Evolutionary conservation across 1,140 invertebrate genomes (phyloP), one percentile per base, ranked within the genome.

Genomic region (Mylabris phalerata): DNA sequence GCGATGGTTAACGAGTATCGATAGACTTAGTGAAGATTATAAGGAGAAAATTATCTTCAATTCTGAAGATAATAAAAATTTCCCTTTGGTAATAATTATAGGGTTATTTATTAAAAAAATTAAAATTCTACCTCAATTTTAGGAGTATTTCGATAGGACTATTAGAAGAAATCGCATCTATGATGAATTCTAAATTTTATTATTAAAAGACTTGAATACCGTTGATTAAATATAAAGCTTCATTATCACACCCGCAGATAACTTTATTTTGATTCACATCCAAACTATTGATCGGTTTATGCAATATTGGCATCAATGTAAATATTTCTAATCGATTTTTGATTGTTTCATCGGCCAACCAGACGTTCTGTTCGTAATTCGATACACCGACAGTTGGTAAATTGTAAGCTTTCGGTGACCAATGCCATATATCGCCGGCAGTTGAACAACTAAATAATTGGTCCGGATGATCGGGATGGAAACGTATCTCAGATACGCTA

Each of bases 341-440:
- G 59, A 84, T 76, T 67, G 83, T 76, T 70, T 85, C 75, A 52
- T 83, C 81, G 69, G 81, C 79, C 40, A 86, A 69, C 86, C 84
- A 90, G 1, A 76, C 77, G 68, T 80, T 84, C 57, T 67, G 76
- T 64, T 69, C 68, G 54, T 75, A 77, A 72, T 68, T 72, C 7
- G 62, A 64, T 4, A 63, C 38, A 39, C 64, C 58, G 7, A 61
- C 42, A 19, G 19, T 19, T 2, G 19, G 19, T 19, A 19, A 19
- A 9, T 45, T 50, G 41, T 57, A 56, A 55, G 41, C 60, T 39
- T 73, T 72, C 0, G 72, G 73, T 25, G 77, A 73, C 92, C 92
- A 94, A 68, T 93, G 88, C 88, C 89, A 93, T 3, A 94, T 71
- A 73, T 92, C 86, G 3, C 92, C 92, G 60, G 83, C 84, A 43